A percentile compares a stretch with the other conserved stretches of the same genome.
These are phyloP conservation scores for Apis dorsata DNA, from an alignment of 1,140 invertebrate species.

Conservation along the genomic window DNA sequence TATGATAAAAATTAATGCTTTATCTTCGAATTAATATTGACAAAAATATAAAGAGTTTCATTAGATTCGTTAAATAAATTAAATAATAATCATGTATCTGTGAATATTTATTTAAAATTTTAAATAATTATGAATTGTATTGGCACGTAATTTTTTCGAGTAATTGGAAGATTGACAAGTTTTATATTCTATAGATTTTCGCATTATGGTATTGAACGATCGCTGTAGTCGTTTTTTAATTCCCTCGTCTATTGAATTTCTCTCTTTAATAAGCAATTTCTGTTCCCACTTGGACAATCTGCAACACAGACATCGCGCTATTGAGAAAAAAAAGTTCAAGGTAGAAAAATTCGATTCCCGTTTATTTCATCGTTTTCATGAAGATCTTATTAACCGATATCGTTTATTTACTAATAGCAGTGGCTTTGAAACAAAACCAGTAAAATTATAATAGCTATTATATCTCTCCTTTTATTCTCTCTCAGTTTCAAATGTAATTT, in stretches of 20 bases:
- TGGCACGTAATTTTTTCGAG: background rate
- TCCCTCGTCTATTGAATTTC: background rate
- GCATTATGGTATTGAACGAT: background rate
- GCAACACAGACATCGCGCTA: background rate
- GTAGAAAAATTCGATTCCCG: background rate
- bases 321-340: background rate
- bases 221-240: background rate
- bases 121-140: accelerated
- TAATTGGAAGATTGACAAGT: background rate
- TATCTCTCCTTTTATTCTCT: background rate
- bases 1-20: too few species aligned
- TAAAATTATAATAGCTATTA: background rate
- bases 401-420: background rate
- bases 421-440: background rate
- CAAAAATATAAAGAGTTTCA: too few species aligned
- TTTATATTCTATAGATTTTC: background rate
- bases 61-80: too few species aligned
- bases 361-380: background rate
- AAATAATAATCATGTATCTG: too few species aligned
- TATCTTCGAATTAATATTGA: too few species aligned
- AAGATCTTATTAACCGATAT: constrained; percentile 16
- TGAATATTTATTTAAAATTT: too few species aligned
- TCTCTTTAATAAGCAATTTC: background rate
- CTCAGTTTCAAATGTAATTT: background rate
- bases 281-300: background rate